These are phyloP conservation scores for Caenorhabditis japonica DNA, from an alignment of 2,888 invertebrate genomes.

Conservation along the genomic window DNA sequence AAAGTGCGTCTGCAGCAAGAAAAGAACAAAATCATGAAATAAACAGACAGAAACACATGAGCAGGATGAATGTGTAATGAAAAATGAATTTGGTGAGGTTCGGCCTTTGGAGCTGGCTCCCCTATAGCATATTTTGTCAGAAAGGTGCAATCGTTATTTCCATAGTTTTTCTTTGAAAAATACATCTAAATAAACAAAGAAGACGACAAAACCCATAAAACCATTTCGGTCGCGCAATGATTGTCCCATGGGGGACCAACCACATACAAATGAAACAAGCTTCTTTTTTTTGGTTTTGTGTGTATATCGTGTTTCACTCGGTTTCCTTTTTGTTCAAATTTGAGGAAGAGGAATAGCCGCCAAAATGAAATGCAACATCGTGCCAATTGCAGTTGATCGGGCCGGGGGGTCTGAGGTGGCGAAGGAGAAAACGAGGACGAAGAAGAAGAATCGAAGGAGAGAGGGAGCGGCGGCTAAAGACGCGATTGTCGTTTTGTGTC, in stretches of 20 bases:
- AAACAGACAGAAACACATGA: conserved; percentile 27
- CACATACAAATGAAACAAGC: conserved; percentile 15
- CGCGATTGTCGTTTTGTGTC: conserved; percentile 46
- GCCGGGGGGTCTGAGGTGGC: conserved; percentile 18
- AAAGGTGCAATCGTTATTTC: too few species aligned
- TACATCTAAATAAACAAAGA: too few species aligned
- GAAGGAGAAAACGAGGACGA: conserved; percentile 9
- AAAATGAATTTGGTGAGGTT: too few species aligned
- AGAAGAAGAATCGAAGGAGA: conserved; percentile 28
- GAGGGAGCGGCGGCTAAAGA: conserved; percentile 50
- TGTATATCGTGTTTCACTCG: conserved; percentile 27
- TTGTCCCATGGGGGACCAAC: conserved; percentile 5
- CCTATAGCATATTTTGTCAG: too few species aligned
- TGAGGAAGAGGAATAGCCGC: conserved; percentile 22
- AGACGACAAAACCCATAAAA: too few species aligned
- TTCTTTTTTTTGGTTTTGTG: conserved; percentile 13
- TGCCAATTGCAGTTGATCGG: conserved; percentile 48
- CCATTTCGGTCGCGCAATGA: too few species aligned
- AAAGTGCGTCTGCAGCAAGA: conserved; percentile 38
- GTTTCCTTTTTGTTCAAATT: neutral
- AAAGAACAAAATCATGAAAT: conserved; percentile 42
- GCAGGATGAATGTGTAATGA: conserved; percentile 36
- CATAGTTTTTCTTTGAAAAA: too few species aligned
- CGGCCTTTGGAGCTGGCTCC: too few species aligned
- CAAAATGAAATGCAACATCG: conserved; percentile 47